Base-by-base conservation (phyloP, 1,140 invertebrate genomes). In the Brachionus rubens region DNA sequence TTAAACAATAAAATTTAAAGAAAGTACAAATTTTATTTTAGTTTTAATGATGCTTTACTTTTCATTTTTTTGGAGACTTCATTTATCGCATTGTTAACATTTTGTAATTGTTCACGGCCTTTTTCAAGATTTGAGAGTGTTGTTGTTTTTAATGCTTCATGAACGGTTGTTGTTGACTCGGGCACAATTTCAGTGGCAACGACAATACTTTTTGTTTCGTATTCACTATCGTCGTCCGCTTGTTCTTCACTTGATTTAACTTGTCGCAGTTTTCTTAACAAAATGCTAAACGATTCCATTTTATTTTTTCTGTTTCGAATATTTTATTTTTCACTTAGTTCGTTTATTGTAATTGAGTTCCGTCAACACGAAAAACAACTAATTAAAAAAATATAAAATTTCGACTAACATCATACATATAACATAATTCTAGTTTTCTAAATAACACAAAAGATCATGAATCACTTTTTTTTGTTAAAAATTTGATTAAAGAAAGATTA, bases 51-150 rank as follows among this genome's bases (percentile, higher is more conserved):
- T 19, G 16, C 3, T 4, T 50, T 40, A 72, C 68, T 54, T 50
- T 72, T 72, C 68, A 72, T 50, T 50, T 48, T 72, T 33, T 72
- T 54, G 26, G 68, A 72, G 33, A 40, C 43, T 54, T 72, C 50
- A 24, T 72, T 72, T 19, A 72, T 72, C 24, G 3, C 46, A 50
- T 28, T n/a, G 7, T 50, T 48, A 16, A 54, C 28, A 36, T 50
- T 33, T 40, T 72, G 26, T 3, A 72, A 14, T 36, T 72, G 46
- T 54, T 72, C 28, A n/a, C 40, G 28, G 16, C 68, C 46, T 21
- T 30, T 48, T 30, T 72, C 68, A 10, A 72, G 5, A 19, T n/a
- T 46, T 7, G 68, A 48, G 12, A 72, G 21, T 36, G 68, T 41
- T 6, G 46, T 54, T 46, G 46, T 48, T 30, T 33, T 40, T 54